Percentiles rank a stretch among this genome's conserved stretches.
Evolutionary conservation across 2,888 invertebrate species (phyloP).

Genomic region (Nyleta sp.): DNA sequence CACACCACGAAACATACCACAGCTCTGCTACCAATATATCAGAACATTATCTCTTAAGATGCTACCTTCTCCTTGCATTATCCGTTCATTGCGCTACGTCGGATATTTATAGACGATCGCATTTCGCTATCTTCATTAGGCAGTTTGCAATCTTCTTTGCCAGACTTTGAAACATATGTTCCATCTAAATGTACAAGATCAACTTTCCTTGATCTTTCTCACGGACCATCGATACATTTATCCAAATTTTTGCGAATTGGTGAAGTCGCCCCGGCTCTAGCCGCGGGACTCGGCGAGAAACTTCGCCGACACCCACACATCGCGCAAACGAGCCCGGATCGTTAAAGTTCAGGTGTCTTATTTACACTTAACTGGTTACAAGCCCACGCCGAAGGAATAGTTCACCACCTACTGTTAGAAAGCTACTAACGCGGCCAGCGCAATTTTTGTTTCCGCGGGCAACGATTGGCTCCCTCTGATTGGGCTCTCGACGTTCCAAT

Average conservation of each 20-base stretch:
- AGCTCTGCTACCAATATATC: no score
- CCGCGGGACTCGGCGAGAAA: constrained; percentile 11
- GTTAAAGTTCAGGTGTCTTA: constrained; percentile 64
- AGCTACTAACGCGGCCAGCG: constrained; percentile 44
- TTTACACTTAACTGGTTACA: constrained; percentile 55
- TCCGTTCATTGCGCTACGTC: no score
- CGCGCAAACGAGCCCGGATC: constrained; percentile 45
- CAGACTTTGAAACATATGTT: no score
- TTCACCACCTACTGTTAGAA: constrained; percentile 63
- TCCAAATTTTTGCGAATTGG: background rate
- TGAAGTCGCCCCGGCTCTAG: background rate
- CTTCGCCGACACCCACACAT: constrained; percentile 39
- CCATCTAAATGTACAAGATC: no score
- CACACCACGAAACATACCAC: no score
- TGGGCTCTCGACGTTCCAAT: constrained; percentile 21
- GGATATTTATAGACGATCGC: no score
- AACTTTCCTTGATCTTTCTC: constrained; percentile 1
- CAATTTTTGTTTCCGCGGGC: constrained; percentile 53
- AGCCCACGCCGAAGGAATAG: constrained; percentile 58
- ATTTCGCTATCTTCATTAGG: no score
- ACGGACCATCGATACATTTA: background rate
- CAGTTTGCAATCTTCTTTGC: no score
- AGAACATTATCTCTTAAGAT: no score
- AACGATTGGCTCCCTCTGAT: constrained; percentile 40
- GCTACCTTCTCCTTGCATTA: no score